Base-by-base conservation (phyloP, 2,888 invertebrate species). In the Drosophila trichaetosa region DNA sequence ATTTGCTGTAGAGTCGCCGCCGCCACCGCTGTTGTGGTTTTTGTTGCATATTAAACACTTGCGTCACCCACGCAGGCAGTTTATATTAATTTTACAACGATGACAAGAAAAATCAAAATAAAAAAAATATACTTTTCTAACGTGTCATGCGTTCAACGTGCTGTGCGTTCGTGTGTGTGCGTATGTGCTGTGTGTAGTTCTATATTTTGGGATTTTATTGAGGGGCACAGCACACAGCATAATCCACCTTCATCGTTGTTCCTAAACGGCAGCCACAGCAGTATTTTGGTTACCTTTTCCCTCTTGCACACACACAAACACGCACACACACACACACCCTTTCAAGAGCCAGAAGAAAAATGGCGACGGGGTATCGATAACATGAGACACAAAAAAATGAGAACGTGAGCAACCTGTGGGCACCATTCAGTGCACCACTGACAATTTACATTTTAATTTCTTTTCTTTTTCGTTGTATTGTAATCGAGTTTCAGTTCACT, bases 311-410 rank as follows among this genome's bases (percentile, higher is more conserved):
- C 76, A 79, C 71, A 42, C 42, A 21, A 21, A 2, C 10, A 40
- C 11, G 27, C 76, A 61, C 76, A 71, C 73, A 61, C 69, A 82
- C 73, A 66, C 69, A 68, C 76, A 72, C 81, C 82, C 73, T 79
- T 82, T 87, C 81, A 78, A 83, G 66, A 70, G 70, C 49, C 69
- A 62, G 65, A 85, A 90, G 80, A 87, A 91, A 91, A 91, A 91
- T 91, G 91, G 91, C 91, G 91, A 90, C 88, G 80, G 79, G 83
- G 84, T 90, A 90, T 90, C 87, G 87, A 88, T 87, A 87, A 87
- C 88, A 82, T 71, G 69, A 63, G 34, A 68, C 53, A 34, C 62
- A 31, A 73, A 71, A 29, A 73, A 73, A 69, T 67, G 71, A 70
- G 79, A 81, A 77, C 84, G 76, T 77, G 69, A 78, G 71, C 87